These are phyloP conservation scores for Holcopasites calliopsidis DNA, from an alignment of 1,140 invertebrate genomes.

Conservation along the genomic window DNA sequence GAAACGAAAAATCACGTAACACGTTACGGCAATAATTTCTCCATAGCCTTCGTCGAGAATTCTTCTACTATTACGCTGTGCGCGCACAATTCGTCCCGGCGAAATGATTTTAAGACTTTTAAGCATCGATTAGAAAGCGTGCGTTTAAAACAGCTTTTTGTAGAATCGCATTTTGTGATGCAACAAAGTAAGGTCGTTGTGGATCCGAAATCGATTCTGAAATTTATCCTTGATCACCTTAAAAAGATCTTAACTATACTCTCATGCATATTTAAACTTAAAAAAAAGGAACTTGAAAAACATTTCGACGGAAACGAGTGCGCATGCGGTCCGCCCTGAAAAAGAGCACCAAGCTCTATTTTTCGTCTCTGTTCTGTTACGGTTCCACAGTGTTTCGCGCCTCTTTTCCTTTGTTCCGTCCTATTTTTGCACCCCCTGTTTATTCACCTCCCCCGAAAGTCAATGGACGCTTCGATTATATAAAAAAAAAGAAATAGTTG, in stretches of 20 bases:
- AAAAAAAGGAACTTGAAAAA: not conserved
- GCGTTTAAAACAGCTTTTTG: not conserved
- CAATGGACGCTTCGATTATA: not conserved
- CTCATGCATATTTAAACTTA: too few relatives aligned
- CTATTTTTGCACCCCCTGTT: not conserved
- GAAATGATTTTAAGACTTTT: not conserved
- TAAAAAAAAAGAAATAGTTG: not conserved
- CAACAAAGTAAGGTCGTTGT: not conserved
- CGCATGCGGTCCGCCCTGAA: constrained; percentile 1
- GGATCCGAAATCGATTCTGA: too few relatives aligned
- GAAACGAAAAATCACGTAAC: not conserved
- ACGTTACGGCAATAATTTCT: not conserved
- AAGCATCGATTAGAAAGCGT: not conserved
- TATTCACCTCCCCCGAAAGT: not conserved
- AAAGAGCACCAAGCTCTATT: not conserved
- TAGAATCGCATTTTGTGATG: not conserved
- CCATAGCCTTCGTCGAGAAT: not conserved
- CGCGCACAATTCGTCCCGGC: not conserved
- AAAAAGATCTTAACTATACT: too few relatives aligned
- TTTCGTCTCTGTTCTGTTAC: not conserved
- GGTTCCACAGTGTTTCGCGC: not conserved
- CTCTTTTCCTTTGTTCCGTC: not conserved
- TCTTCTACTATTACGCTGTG: not conserved
- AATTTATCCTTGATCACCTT: too few relatives aligned
- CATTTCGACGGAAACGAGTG: not conserved